Evolutionary conservation across 2,113 vertebrate genomes (phyloP), one percentile per base, ranked within the genome.

Genomic region (Gymnogyps californianus): DNA sequence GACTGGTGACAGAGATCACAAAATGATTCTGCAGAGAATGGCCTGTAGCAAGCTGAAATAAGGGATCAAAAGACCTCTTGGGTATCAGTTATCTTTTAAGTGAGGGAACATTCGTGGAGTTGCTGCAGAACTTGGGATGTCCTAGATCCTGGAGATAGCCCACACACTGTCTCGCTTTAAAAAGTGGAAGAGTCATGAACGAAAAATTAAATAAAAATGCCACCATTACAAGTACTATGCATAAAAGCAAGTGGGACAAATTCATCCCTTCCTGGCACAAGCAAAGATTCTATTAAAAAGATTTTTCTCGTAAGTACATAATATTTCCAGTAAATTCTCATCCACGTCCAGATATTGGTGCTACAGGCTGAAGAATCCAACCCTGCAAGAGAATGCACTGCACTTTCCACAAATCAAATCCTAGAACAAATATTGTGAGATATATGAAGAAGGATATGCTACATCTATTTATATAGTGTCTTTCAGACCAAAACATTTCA

Each of bases 1-100:
- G 82, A 97, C 52, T 11, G 16, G 92, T 85, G 92, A 95, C 77
- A 96, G 90, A 96, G 78, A 94, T 91, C 89, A 95, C 87, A 91
- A 93, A 94, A 78, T 44, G 49, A 88, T 96, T 91, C 76, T 92
- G 85, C 65, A 92, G 90, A 97, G 88, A 95, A 81, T 6, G 4
- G 40, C 18, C 77, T 96, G 46, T 64, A 93, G 83, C 52, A 93
- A 76, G 71, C 29, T 87, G 71, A 96, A 94, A 78, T 92, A 94
- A 49, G 87, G 4, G 14, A 93, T 80, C 52, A 2, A 86, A 94
- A 83, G 25, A 36, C 21, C 19, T 13, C 16, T 91, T 95, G 89
- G 66, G 70, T 94, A 94, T 92, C 77, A 51, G 44, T 83, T 93
- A 84, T 83, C 90, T 83, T 74, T 81, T 78, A 92, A 89, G 34